phyloP scores from a whole-genome alignment of 2,113 vertebrate species.

The Cisticola juncidis region DNA sequence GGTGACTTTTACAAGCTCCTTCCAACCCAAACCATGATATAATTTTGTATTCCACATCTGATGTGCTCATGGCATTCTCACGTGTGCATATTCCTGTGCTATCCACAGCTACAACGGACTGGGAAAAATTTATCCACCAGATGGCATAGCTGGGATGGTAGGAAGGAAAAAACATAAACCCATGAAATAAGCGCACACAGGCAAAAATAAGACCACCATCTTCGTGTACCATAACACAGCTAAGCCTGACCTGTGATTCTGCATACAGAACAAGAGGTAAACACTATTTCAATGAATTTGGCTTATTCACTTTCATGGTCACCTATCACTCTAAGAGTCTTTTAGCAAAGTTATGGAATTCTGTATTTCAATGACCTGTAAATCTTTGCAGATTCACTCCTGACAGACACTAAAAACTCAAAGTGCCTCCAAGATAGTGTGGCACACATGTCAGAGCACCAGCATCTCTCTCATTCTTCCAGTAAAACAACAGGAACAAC shows the following conservation, averaged over 20 bases:
- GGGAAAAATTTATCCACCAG: conserved; percentile 45
- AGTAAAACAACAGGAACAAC: background rate
- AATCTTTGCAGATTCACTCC: background rate
- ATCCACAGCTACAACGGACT: background rate
- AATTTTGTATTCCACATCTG: background rate
- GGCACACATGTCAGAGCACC: background rate
- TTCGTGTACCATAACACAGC: fast-evolving
- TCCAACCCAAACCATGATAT: background rate
- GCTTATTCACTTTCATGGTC: background rate
- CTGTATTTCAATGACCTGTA: background rate
- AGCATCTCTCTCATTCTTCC: background rate
- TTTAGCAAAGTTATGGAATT: background rate
- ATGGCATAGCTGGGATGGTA: conserved; percentile 48
- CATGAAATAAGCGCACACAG: background rate
- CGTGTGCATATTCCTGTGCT: background rate
- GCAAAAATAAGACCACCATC: background rate
- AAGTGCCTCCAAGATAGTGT: background rate
- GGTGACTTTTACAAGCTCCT: background rate
- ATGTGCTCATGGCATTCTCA: background rate
- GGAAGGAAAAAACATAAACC: background rate
- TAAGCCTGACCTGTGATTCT: background rate
- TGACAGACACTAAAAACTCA: background rate
- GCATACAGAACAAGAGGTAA: background rate
- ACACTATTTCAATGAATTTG: background rate
- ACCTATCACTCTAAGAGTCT: fast-evolving